Evolutionary conservation across 64 coral and sea anemone species (phyloP), one percentile per base, ranked within the genome.

Genomic region (Orbicella faveolata): DNA sequence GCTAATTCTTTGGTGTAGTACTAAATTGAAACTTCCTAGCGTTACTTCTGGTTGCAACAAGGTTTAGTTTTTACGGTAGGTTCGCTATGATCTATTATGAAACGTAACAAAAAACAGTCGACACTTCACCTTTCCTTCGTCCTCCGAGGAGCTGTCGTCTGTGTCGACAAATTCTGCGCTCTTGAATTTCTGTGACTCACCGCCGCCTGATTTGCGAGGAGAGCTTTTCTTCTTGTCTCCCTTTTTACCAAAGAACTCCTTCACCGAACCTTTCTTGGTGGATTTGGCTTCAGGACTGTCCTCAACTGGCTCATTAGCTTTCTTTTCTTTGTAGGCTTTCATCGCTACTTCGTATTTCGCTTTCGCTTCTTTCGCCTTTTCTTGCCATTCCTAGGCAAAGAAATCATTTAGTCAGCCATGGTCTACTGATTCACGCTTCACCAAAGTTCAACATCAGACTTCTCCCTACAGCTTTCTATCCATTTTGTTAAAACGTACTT

Each of bases 81-180:
- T 48, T 48, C 5, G 44, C 44, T 48, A 48, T 6, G 44, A 48
- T 48, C 44, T 48, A 48, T 48, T 48, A 5, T 48, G 7, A 14
- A 14, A 76, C 15, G 9, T 15, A 62, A 20, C 17, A 41, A 61
- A 26, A 69, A 19, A 34, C 23, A 64, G 2, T 30, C 30, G 44
- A 65, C n/a, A 77, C 52, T 39, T 70, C 55, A 23, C 54, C 21
- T 66, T 75, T 25, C 55, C 94, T 76, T 92, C 88, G 11, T 94
- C 91, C 9, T 92, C 90, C 48, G 92, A 90, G 83, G 90, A 92
- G 15, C 93, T 95, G 64, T 85, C 88, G 11, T 90, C 88, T 10
- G 93, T 92, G 16, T 98, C 96, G 13, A 98, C 90, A 61, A 98
- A 98, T 75, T 98, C 96, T 8, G 93, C 93, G 59, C 96, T 98